Percentiles rank a stretch among this genome's conserved stretches.
Conservation (phyloP, 2,888 invertebrate species). For the Rhamnusium bicolor region DNA sequence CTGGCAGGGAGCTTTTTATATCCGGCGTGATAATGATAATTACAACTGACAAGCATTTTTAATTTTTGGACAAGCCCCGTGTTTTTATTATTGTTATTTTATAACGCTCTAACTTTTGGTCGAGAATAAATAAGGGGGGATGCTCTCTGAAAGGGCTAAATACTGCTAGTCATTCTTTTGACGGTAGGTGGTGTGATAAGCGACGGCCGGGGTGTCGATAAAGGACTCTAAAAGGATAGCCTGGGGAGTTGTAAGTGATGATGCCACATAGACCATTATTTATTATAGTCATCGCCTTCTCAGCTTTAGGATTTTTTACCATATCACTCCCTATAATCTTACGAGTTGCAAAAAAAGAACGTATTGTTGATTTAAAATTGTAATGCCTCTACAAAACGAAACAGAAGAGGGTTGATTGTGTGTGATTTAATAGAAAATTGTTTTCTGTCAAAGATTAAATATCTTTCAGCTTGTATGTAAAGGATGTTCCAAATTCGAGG, state of each 20-base stretch:
- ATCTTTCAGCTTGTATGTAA: too few relatives aligned
- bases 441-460: neutral
- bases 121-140: constrained; percentile 47
- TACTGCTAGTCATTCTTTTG: constrained; percentile 51
- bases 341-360: constrained; percentile 8
- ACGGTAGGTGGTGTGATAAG: constrained; percentile 64
- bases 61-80: constrained; percentile 46
- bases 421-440: neutral
- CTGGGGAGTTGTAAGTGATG: constrained; percentile 60
- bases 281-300: constrained; percentile 43
- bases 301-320: constrained; percentile 9
- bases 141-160: constrained; percentile 44
- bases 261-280: constrained; percentile 54
- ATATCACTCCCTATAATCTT: constrained; percentile 16
- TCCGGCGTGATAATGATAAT: constrained; percentile 56
- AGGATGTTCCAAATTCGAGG: too few relatives aligned
- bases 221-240: constrained; percentile 64
- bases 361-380: constrained; percentile 1
- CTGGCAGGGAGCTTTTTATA: constrained; percentile 42
- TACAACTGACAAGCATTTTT: constrained; percentile 54
- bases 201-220: constrained; percentile 63
- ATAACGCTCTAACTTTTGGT: constrained; percentile 47
- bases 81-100: constrained; percentile 42
- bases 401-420: neutral
- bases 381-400: neutral